phyloP scores from a whole-genome alignment of 2,797 vertebrate species.

The Emys orbicularis region DNA sequence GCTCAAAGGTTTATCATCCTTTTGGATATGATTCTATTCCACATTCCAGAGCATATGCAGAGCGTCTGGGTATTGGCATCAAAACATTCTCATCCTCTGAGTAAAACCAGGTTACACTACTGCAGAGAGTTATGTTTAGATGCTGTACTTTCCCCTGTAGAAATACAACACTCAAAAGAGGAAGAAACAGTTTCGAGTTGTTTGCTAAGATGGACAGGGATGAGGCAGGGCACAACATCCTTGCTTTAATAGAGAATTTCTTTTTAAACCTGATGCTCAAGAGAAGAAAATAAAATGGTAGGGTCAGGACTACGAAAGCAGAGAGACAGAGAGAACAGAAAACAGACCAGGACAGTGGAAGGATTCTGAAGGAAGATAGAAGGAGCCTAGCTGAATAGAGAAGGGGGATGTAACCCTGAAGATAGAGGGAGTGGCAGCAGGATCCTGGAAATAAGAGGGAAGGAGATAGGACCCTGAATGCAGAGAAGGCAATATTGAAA shows the following conservation, averaged over 20 bases:
- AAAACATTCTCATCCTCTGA: neutral
- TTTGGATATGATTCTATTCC: neutral
- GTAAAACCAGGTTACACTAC: neutral
- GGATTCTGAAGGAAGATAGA: neutral
- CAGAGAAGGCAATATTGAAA: neutral
- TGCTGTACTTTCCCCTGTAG: neutral
- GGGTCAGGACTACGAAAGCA: neutral
- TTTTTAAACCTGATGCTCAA: neutral
- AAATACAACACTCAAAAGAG: neutral
- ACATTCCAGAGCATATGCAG: neutral
- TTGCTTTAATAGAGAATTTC: neutral
- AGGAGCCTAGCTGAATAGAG: neutral
- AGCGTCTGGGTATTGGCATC: neutral
- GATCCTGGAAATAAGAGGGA: neutral
- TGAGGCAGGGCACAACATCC: neutral
- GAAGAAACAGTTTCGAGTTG: neutral
- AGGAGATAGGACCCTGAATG: neutral
- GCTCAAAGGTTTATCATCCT: neutral
- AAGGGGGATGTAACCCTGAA: neutral
- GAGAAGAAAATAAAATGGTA: neutral
- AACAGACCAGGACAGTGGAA: neutral
- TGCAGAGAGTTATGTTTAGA: neutral
- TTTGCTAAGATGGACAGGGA: neutral
- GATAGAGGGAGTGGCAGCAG: neutral
- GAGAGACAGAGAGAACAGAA: neutral